Evolutionary conservation across 2,888 invertebrate genomes (phyloP), one percentile per base, ranked within the genome.

Genomic region (Trachelus stipa): DNA sequence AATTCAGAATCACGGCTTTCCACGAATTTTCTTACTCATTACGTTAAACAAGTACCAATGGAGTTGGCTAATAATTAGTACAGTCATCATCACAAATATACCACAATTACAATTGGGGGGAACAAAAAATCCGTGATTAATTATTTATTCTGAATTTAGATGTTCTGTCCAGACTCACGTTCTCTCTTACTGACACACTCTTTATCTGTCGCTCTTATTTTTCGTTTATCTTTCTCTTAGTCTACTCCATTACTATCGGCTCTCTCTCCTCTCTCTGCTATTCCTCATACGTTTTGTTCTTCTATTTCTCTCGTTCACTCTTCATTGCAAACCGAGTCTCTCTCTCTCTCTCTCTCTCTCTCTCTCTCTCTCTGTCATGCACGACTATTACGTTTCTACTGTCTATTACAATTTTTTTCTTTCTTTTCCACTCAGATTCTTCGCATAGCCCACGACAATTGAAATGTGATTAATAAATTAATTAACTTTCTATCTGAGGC

Each of bases 171-270:
- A 31, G 71, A 31, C 3, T 31, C 71, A 30, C 71, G 71, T n/a
- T 81, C 74, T 35, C 71, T 33, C 71, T 71, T 33, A 33, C 71
- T 71, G 15, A 71, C 33, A 34, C 33, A 33, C 71, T 31, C 31
- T 31, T 30, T 69, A 6, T 69, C 69, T 33, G 30, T 69, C 69
- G n/a, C 31, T 69, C 31, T 69, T 30, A 30, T 6, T 30, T 11
- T 6, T 30, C n/a, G n/a, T n/a, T 31, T 12, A 15, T 69, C 31
- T 71, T 2, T 23, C 2, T 56, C 23, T 23, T 23, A 56, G 23
- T 56, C 23, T 56, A 56, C 56, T 56, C 56, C 56, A 2, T 56
- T 56, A 56, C 23, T 23, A 56, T 56, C 23, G 9, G 56, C 56
- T 23, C 12, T 35, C 35, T 35, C 35, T 35, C 11, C 12, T 37